phyloP scores from a whole-genome alignment of 2,797 vertebrate genomes.

The Lagodon rhomboides region DNA sequence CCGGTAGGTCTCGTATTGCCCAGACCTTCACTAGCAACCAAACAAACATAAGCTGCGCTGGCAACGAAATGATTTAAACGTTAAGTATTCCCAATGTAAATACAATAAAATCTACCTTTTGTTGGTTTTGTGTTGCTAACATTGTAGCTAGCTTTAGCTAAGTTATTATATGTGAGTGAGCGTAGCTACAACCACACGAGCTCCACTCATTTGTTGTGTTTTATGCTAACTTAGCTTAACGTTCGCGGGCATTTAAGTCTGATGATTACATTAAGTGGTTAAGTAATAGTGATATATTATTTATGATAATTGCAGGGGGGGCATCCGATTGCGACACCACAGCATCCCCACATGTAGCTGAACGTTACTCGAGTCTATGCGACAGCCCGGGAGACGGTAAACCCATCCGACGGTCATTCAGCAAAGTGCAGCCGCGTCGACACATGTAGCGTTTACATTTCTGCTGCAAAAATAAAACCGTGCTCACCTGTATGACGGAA shows the following conservation, averaged over 20 bases:
- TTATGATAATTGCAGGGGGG: not conserved
- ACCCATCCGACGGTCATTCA: not conserved
- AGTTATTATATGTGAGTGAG: not conserved
- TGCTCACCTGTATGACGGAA: constrained; percentile 45
- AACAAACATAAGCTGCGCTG: not conserved
- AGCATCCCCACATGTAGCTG: constrained; percentile 51
- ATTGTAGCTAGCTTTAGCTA: constrained; percentile 10
- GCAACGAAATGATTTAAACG: not conserved
- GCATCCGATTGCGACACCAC: constrained; percentile 29
- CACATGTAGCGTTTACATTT: too few relatives aligned
- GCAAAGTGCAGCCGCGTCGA: not conserved
- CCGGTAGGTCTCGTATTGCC: constrained; percentile 8
- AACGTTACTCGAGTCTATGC: constrained; percentile 6
- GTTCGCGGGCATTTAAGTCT: not conserved
- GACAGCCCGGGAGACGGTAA: not conserved
- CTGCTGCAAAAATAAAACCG: accelerated
- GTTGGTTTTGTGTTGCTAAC: not conserved
- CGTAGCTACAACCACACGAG: not conserved
- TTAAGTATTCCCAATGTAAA: not conserved
- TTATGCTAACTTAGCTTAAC: not conserved
- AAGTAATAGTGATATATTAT: not conserved
- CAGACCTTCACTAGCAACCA: not conserved
- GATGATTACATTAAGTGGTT: not conserved
- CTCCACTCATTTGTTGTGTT: not conserved
- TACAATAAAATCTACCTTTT: not conserved